phyloP scores from a whole-genome alignment of 1,140 invertebrate species.

The Hirudo medicinalis region DNA sequence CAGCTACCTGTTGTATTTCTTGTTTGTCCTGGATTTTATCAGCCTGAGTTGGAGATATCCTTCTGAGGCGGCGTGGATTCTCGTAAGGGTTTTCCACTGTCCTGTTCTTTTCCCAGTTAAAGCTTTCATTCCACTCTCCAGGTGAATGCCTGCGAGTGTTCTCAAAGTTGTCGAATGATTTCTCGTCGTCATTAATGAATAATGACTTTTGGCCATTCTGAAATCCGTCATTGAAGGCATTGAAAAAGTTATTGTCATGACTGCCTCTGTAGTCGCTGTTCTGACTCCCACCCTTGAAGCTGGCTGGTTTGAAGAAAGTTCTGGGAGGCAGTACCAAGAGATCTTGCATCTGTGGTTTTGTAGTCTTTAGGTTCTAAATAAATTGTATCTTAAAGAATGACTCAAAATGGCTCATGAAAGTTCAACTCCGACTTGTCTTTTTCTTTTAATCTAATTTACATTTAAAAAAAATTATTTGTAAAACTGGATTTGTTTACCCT shows the following conservation, averaged over 20 bases:
- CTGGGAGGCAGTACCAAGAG: not conserved
- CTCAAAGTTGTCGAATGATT: not conserved
- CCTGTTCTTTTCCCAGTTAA: too few relatives aligned
- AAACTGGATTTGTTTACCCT: too few relatives aligned
- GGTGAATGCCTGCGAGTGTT: not conserved
- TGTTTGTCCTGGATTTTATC: too few relatives aligned
- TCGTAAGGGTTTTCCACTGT: too few relatives aligned
- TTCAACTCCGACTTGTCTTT: too few relatives aligned
- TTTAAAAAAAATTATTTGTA: too few relatives aligned
- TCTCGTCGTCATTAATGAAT: not conserved
- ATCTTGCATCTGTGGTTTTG: not conserved
- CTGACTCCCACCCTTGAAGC: not conserved
- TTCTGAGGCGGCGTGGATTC: too few relatives aligned
- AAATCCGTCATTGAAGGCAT: not conserved
- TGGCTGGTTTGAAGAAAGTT: not conserved
- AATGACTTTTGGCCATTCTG: not conserved
- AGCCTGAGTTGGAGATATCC: too few relatives aligned
- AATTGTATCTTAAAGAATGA: too few relatives aligned
- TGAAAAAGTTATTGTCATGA: not conserved
- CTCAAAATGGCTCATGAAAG: too few relatives aligned
- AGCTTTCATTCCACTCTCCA: not conserved
- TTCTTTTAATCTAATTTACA: too few relatives aligned
- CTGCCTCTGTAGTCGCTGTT: not conserved
- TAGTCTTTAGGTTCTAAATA: not conserved
- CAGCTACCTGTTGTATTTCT: not conserved